Base-by-base conservation (phyloP, 2,888 invertebrate species). In the Dermolepida albohirtum region DNA sequence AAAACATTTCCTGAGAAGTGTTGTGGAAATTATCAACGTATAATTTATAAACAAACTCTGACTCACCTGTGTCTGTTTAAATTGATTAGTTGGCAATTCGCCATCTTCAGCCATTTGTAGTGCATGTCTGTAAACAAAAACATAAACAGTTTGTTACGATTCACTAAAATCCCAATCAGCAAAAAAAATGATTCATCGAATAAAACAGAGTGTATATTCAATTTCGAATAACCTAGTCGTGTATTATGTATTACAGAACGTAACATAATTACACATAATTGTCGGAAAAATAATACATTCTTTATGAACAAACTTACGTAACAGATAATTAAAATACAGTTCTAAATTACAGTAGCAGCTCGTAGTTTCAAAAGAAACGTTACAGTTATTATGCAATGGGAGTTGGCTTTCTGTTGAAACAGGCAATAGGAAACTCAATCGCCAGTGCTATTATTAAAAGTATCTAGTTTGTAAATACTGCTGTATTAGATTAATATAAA, bases 61-160 rank as follows among this genome's bases (percentile, higher is more conserved):
- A 68, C 68, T 65, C 40, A 68, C 68, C 68, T 65, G 69, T 62
- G 62, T 52, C 57, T 69, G 59, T 54, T 69, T 62, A 54, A 52
- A 65, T 54, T 70, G 74, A 72, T 75, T 73, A 71, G 75, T 76
- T 74, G 77, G 69, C 69, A 73, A 74, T 75, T 78, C 77, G 74
- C 76, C 80, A 80, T 80, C 78, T 71, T 73, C 73, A 78, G 79
- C 79, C 80, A 80, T 80, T 79, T 76, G 78, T 75, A 62, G 66
- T 41, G 49, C 59, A 62, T 62, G 73, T 75, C 77, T 78, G 70
- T 50, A 76, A 77, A 49, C 41, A 70, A 66, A 72, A 57, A 68
- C 29, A 43, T 59, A 34, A 59, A 43, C 29, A 65, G 40, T 40
- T 11, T 10, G 59, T 41, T 39, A n/a, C 7, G 29, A 29, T 8